Evolutionary conservation across 1,140 invertebrate species (phyloP).

Genomic region (Condylostylus longicornis): DNA sequence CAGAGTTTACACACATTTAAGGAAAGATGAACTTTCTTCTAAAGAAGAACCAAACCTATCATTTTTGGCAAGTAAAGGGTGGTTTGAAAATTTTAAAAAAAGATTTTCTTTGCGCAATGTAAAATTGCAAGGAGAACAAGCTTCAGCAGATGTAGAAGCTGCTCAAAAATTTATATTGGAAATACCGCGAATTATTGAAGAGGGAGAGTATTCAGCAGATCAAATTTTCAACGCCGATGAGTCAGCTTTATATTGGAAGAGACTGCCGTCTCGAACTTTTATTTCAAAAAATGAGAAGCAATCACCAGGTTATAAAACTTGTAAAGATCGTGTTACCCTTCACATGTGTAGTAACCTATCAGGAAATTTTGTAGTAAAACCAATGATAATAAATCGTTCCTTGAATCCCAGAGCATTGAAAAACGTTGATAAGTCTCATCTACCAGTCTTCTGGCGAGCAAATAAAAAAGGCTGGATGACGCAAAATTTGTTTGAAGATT

Average conservation of each 20-base stretch:
- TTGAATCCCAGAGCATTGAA: conserved; percentile 32
- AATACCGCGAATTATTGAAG: conserved; percentile 5
- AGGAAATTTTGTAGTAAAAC: conserved; percentile 32
- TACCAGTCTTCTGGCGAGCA: conserved; percentile 26
- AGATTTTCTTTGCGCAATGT: conserved; percentile 1
- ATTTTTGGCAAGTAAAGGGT: conserved; percentile 10
- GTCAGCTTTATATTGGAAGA: conserved; percentile 34
- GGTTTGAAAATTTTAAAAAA: conserved; percentile 7
- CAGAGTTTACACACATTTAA: conserved; percentile 11
- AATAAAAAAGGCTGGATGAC: conserved; percentile 31
- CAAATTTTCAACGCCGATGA: conserved; percentile 33
- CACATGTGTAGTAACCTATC: conserved; percentile 14
- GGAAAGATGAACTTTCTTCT: conserved; percentile 6
- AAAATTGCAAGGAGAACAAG: conserved; percentile 4
- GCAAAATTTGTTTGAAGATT: conserved; percentile 31
- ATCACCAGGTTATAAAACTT: conserved; percentile 33
- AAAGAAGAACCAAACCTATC: too few relatives aligned
- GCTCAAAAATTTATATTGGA: conserved; percentile 2
- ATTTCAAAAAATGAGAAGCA: too few relatives aligned
- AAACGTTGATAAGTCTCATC: conserved; percentile 17
- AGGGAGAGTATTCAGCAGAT: conserved; percentile 16
- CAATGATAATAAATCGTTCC: conserved; percentile 30
- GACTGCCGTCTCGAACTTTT: conserved; percentile 33
- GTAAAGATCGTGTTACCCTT: conserved; percentile 34
- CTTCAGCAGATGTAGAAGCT: conserved; percentile 4